These are phyloP conservation scores for Phocides pigmalion DNA, from an alignment of 1,140 invertebrate genomes.

Conservation along the genomic window DNA sequence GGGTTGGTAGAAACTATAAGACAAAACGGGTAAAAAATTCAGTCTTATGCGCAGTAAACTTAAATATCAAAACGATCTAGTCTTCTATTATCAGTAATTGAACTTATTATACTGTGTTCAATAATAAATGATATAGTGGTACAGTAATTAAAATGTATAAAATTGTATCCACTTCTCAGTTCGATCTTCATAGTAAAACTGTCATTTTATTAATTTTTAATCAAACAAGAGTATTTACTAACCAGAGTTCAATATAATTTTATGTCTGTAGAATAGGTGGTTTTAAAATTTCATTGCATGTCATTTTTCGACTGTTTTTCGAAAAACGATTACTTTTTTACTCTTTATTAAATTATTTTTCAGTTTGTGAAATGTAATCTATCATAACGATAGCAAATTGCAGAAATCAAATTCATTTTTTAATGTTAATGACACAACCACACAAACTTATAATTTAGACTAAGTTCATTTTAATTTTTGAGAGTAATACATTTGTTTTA, in stretches of 20 bases:
- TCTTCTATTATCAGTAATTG: constrained; percentile 16
- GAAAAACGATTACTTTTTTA: not conserved
- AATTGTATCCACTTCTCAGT: not conserved
- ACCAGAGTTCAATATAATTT: too few species aligned
- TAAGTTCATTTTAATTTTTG: not conserved
- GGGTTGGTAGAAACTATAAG: constrained; percentile 1
- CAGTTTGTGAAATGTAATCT: not conserved
- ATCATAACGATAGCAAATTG: not conserved
- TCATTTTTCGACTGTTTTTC: too few species aligned
- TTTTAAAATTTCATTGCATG: too few species aligned
- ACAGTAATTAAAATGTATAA: not conserved
- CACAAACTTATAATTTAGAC: not conserved
- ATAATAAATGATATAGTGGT: not conserved
- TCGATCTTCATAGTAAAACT: not conserved
- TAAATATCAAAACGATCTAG: constrained; percentile 33
- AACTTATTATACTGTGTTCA: constrained; percentile 2
- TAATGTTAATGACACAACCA: constrained; percentile 10
- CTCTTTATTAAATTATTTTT: not conserved
- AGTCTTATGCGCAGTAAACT: constrained; percentile 49
- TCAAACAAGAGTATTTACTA: too few species aligned
- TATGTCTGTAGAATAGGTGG: too few species aligned
- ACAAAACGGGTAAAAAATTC: constrained; percentile 45
- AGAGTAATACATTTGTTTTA: not conserved
- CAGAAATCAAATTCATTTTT: not conserved
- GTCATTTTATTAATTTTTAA: not conserved